Conservation (phyloP, 2,888 invertebrate species). For the Dynastes tityus region DNA sequence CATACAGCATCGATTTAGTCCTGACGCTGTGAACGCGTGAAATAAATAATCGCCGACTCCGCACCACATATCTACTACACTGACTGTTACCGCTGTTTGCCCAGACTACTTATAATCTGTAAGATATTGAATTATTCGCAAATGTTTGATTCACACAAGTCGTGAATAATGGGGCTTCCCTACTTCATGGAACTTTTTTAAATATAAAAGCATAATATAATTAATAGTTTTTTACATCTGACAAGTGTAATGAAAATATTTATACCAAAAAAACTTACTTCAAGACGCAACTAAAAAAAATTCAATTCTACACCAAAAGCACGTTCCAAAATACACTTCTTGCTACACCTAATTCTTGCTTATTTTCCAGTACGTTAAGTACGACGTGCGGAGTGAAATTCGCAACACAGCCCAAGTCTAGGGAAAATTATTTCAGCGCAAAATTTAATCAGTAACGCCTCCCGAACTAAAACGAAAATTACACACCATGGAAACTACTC, state of each 20-base stretch:
- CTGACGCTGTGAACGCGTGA: no score
- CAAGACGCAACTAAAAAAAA: background rate
- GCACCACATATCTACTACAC: no score
- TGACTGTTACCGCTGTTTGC: no score
- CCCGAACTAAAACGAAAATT: slow-evolving; percentile 22
- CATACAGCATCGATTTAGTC: no score
- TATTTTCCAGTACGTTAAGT: background rate
- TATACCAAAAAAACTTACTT: background rate
- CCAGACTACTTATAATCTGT: no score
- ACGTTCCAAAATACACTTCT: background rate
- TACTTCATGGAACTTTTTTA: no score
- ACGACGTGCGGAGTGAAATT: slow-evolving; percentile 10
- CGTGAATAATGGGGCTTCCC: no score
- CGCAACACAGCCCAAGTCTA: background rate
- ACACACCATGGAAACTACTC: slow-evolving; percentile 21
- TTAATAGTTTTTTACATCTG: no score
- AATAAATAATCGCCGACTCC: no score
- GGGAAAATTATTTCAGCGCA: slow-evolving; percentile 27
- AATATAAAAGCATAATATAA: no score
- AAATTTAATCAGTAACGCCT: slow-evolving; percentile 34
- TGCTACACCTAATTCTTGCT: slow-evolving; percentile 35
- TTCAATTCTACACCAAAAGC: background rate
- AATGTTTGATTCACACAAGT: no score
- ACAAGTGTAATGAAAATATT: background rate
- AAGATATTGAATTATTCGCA: no score